Conservation (phyloP, 30 jellyfish, hydroid and myxozoan genomes). For the Hydra vulgaris region DNA sequence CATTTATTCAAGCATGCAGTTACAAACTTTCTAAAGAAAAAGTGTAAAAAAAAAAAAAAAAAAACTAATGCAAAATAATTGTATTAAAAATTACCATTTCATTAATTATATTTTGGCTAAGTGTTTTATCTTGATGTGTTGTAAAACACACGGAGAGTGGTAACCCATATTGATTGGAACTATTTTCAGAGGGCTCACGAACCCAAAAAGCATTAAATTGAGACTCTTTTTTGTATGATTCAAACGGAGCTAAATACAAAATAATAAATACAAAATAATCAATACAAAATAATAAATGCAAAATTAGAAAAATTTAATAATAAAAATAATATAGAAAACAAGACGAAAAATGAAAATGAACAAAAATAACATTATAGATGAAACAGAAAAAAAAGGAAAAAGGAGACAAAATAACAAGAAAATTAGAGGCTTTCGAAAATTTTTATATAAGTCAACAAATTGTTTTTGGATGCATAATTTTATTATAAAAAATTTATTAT, state of each 20-base stretch:
- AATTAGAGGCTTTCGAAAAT: no score
- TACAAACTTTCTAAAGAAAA: no score
- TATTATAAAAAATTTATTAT: no score
- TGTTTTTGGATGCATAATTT: no score
- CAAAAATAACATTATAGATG: not conserved
- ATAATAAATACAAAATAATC: not conserved
- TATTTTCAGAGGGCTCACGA: slow-evolving; percentile 48
- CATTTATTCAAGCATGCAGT: no score
- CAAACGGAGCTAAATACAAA: slow-evolving; percentile 71
- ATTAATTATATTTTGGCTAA: slow-evolving; percentile 75
- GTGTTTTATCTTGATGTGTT: slow-evolving; percentile 82
- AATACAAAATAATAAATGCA: no score
- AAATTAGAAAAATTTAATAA: not conserved
- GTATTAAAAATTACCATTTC: slow-evolving; percentile 85
- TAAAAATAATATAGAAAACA: no score
- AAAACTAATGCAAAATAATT: no score
- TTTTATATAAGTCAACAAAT: no score
- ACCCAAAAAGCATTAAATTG: slow-evolving; percentile 87
- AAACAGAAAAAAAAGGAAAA: no score
- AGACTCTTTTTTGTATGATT: slow-evolving; percentile 88
- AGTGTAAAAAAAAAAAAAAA: no score
- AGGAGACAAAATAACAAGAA: no score
- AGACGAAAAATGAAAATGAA: not conserved
- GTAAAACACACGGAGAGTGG: slow-evolving; percentile 74
- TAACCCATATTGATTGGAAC: slow-evolving; percentile 44